Conservation (phyloP, 1,140 invertebrate genomes). For the Rhopalosiphum padi region DNA sequence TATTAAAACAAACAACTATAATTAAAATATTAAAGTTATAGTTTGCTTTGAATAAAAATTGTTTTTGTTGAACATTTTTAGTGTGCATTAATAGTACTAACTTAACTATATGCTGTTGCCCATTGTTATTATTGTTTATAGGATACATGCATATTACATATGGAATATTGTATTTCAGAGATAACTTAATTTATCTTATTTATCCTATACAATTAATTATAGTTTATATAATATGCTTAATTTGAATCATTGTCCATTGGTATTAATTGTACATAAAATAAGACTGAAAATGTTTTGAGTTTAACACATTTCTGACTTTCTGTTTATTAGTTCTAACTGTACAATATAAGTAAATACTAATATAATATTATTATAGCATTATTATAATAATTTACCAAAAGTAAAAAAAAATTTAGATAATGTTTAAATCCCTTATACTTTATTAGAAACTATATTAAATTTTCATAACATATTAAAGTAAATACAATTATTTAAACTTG, state of each 20-base stretch:
- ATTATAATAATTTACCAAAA: no score
- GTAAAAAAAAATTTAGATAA: not conserved
- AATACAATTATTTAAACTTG: not conserved
- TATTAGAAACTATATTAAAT: not conserved
- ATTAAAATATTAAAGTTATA: conserved; percentile 28
- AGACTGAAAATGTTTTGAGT: not conserved
- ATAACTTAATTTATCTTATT: not conserved
- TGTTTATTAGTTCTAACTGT: not conserved
- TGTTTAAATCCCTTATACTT: not conserved
- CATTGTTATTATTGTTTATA: not conserved
- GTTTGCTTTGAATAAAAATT: not conserved
- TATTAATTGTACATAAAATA: not conserved
- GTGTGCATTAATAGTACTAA: not conserved
- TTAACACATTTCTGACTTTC: not conserved
- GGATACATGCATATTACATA: not conserved
- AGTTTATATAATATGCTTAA: not conserved
- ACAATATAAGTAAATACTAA: not conserved
- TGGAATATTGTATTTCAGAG: not conserved
- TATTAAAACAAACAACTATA: not conserved
- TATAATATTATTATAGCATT: no score
- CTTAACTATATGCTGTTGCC: not conserved
- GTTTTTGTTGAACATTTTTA: not conserved
- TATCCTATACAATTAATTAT: not conserved
- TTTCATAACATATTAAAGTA: not conserved
- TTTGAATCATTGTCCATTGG: not conserved